Evolutionary conservation across 2,797 vertebrate species (phyloP), one percentile per base, ranked within the genome.

Genomic region (Pelodytes ibericus): DNA sequence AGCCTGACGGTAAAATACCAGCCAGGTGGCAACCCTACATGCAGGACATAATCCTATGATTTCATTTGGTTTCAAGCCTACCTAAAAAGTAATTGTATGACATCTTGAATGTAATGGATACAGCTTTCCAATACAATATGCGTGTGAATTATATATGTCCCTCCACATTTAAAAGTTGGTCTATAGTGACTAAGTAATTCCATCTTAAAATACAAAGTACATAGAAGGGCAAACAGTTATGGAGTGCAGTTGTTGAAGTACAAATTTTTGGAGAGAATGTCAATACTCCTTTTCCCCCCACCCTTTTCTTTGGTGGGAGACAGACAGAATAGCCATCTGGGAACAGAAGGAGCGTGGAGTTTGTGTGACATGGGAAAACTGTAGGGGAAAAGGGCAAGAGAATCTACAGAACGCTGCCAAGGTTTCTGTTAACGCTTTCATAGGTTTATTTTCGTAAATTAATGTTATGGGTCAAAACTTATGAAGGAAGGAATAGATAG

Each of bases 311-410:
- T 31, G 39, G 33, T 70, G 68, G 49, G 60, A 64, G 71, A 49
- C 16, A 66, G 68, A 60, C 20, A 51, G 18, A 36, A 33, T 44
- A 72, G 61, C 44, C 63, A 58, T 67, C 49, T 67, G 75, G 70
- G 63, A 68, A 41, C 29, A 49, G 22, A 77, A 65, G 61, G 75
- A 78, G 75, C 75, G 70, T 72, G 70, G 70, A 72, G 56, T 56
- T 78, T 72, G 18, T 68, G 39, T 68, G 75, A 78, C 75, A 78
- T 72, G 70, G 69, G 71, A 78, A 72, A 76, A 75, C 41, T 15
- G 18, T 47, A 31, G 56, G 29, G 64, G 22, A 64, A 65, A 72
- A 67, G 30, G 51, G 53, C 51, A 30, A 60, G 24, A 72, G 33
- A 77, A 66, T 67, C 60, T 67, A n/a, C 5, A 1, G 18, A n/a